Conservation (phyloP, 2,797 vertebrate species). For the Sebastes itinus region DNA sequence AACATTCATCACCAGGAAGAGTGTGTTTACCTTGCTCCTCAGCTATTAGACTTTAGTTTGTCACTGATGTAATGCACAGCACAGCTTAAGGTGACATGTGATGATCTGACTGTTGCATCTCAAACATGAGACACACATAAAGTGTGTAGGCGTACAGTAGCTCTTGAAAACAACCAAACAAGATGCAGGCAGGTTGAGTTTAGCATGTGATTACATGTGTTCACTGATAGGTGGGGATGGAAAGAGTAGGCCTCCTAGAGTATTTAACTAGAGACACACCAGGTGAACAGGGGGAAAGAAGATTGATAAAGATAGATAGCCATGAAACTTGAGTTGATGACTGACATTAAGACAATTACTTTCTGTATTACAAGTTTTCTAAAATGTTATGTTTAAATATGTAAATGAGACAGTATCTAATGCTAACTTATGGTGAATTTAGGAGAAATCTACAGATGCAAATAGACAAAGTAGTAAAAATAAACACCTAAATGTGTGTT, state of each 20-base stretch:
- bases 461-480: no score
- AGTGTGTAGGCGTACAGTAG: neutral
- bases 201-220: neutral
- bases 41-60: neutral
- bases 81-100: neutral
- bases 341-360: no score
- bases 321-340: no score
- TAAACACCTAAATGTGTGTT: no score
- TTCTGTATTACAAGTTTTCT: no score
- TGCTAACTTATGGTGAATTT: no score
- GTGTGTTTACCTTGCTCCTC: neutral
- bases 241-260: neutral
- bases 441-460: no score
- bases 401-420: no score
- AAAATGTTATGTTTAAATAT: no score
- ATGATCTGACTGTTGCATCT: neutral
- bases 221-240: neutral
- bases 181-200: neutral
- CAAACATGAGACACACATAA: neutral
- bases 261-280: neutral
- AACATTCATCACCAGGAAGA: neutral
- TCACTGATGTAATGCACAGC: neutral
- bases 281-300: no score
- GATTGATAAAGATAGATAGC: fast-evolving
- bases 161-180: neutral